These are phyloP conservation scores for Amiota communis DNA, from an alignment of 2,888 invertebrate species.

Conservation along the genomic window DNA sequence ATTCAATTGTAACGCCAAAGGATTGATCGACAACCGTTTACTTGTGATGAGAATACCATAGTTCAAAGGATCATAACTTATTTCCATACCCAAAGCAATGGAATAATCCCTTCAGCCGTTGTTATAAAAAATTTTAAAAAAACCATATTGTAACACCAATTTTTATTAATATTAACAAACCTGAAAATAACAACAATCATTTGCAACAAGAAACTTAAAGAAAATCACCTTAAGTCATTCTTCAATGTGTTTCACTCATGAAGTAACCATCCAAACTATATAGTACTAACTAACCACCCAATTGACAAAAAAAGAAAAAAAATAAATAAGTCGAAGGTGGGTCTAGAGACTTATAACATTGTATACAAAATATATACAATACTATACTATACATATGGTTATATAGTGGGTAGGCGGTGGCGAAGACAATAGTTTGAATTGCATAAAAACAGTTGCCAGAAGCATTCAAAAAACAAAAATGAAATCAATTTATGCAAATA, in stretches of 20 bases:
- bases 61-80: no score
- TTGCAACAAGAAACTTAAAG: slow-evolving; percentile 42
- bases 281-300: not conserved
- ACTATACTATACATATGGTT: slow-evolving; percentile 32
- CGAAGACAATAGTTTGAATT: slow-evolving; percentile 17
- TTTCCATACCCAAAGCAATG: no score
- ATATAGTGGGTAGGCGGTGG: slow-evolving; percentile 29
- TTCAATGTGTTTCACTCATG: not conserved
- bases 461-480: not conserved
- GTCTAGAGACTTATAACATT: not conserved
- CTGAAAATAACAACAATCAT: slow-evolving; percentile 63
- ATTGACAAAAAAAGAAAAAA: no score
- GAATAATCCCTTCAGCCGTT: no score
- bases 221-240: slow-evolving; percentile 65
- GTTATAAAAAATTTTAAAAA: no score
- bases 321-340: not conserved
- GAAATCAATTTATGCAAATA: slow-evolving; percentile 65
- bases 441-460: slow-evolving; percentile 9
- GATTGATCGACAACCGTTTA: no score
- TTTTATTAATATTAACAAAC: slow-evolving; percentile 36
- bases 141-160: not conserved
- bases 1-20: no score
- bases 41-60: no score
- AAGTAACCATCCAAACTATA: not conserved
- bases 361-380: not conserved